These are phyloP conservation scores for Botrylloides violaceus DNA, from an alignment of 23 tunicate genomes.

Conservation along the genomic window DNA sequence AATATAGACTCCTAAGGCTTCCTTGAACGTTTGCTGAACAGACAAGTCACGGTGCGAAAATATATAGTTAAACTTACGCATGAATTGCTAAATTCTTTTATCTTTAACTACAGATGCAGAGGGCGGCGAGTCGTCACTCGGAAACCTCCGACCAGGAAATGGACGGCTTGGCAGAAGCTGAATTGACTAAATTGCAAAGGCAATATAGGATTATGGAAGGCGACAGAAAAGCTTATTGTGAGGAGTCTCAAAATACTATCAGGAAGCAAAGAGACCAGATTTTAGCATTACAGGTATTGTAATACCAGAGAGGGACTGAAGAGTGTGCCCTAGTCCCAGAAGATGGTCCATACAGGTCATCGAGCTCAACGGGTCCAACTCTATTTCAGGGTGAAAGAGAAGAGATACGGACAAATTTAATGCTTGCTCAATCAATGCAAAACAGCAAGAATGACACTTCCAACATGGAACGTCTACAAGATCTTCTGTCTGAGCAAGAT, in stretches of 20 bases:
- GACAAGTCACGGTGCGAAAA: no score
- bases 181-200: constrained; percentile 69
- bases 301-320: neutral
- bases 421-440: constrained; percentile 73
- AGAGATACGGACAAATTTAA: constrained; percentile 65
- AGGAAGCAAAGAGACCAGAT: constrained; percentile 79
- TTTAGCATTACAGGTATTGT: constrained; percentile 53
- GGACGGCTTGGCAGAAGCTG: constrained; percentile 86
- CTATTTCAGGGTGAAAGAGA: constrained; percentile 62
- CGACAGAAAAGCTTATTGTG: constrained; percentile 79
- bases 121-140: constrained; percentile 83
- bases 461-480: constrained; percentile 57
- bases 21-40: no score
- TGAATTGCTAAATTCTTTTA: neutral
- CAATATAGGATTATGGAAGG: constrained; percentile 95
- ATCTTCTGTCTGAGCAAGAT: constrained; percentile 76
- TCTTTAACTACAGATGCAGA: constrained; percentile 34
- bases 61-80: no score
- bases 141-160: constrained; percentile 89
- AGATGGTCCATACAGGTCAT: neutral
- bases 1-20: no score
- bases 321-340: neutral
- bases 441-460: constrained; percentile 52
- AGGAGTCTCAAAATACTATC: constrained; percentile 78
- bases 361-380: neutral